Evolutionary conservation across 2,113 vertebrate species (phyloP).

Genomic region (Pyrgilauda ruficollis): DNA sequence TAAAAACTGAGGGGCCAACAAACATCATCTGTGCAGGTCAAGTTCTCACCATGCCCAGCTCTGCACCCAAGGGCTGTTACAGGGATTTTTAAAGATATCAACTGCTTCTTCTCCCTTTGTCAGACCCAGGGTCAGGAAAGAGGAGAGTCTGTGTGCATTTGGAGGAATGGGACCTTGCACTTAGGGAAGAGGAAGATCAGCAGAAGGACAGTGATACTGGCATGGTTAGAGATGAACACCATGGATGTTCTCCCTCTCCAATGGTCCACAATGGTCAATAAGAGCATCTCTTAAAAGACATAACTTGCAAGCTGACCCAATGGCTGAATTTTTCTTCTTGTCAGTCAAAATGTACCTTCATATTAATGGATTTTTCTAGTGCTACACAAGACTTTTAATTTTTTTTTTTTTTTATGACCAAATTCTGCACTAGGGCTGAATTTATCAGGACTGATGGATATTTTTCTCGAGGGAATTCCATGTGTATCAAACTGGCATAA

Average conservation of each 20-base stretch:
- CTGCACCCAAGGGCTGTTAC: background rate
- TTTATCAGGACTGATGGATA: background rate
- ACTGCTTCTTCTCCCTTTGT: background rate
- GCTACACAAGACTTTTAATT: too few relatives aligned
- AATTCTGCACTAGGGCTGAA: rapidly evolving
- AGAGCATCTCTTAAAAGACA: rapidly evolving
- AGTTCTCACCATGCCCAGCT: background rate
- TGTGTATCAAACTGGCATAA: background rate
- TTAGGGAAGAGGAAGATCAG: background rate
- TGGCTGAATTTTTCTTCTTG: background rate
- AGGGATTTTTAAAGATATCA: background rate
- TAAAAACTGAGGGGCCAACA: background rate
- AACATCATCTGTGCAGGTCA: background rate
- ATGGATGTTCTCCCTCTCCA: background rate
- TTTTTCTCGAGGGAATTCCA: background rate
- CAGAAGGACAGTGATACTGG: background rate
- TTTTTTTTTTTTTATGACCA: background rate
- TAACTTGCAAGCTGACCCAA: background rate
- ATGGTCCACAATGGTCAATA: background rate
- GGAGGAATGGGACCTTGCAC: background rate
- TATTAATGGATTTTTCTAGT: background rate
- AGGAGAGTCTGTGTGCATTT: rapidly evolving
- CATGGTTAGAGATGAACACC: background rate
- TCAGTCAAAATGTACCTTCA: background rate
- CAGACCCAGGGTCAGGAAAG: background rate